Evolutionary conservation across 1,140 invertebrate genomes (phyloP), one percentile per base, ranked within the genome.

Genomic region (Lepidurus arcticus): DNA sequence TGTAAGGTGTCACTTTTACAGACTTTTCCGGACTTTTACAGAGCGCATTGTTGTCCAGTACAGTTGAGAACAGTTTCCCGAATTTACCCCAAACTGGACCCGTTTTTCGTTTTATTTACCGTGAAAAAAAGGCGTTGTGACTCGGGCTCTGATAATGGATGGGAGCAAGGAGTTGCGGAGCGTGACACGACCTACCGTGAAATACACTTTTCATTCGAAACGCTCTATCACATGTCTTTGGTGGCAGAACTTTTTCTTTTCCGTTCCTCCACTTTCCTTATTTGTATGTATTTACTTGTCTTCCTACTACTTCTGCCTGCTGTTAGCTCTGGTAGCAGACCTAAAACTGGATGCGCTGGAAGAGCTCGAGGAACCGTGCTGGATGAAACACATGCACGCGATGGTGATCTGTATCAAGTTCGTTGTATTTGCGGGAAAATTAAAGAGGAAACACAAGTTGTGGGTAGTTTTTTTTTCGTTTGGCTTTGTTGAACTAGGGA

Each of bases 171-270:
- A 65, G 53, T 21, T 65, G 53, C 53, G 21, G 53, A 65, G 53
- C 53, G 21, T 65, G 53, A 65, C 53, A 65, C 53, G 21, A 65
- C 53, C 53, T 65, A 65, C 53, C 53, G 53, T 65, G 53, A 65
- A 65, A 8, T 65, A 65, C 34, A 34, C 53, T 65, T 65, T 65
- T 65, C 53, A 65, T 65, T 65, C 53, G 53, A 65, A 65, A 65
- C 53, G 53, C 53, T 65, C 53, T 65, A 16, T 65, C 16, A 13
- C 53, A n/a, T 65, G 16, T 65, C 16, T 65, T 65, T 65, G 16
- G 53, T 21, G 7, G 16, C 7, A 7, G 6, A 21, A n/a, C 53
- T 65, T 65, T 65, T 65, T 65, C 21, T 65, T 65, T n/a, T n/a
- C 53, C 53, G 21, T 65, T 65, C 13, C 53, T 21, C 53, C 13